Conservation (phyloP, 2,113 vertebrate species). For the Atlantisia rogersi region DNA sequence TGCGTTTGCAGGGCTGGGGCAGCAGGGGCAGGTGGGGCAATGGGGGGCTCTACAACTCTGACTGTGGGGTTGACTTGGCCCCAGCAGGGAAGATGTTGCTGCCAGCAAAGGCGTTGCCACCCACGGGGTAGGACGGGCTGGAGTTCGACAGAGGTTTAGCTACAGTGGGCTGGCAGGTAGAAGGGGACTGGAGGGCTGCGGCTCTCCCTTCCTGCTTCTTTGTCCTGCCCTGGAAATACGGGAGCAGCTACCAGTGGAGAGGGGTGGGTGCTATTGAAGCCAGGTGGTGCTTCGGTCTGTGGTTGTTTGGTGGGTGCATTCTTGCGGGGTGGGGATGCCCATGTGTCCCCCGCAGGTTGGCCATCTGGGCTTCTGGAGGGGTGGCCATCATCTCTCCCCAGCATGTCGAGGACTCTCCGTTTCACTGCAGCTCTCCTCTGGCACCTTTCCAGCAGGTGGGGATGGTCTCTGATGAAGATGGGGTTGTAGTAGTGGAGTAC, state of each 20-base stretch:
- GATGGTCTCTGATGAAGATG: not conserved
- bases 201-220: not conserved
- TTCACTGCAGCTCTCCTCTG: not conserved
- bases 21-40: not conserved
- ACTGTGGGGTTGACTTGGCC: too few relatives aligned
- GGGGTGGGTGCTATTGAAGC: not conserved
- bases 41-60: not conserved
- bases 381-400: too few relatives aligned
- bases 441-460: not conserved
- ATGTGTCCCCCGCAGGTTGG: not conserved
- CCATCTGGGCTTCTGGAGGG: not conserved
- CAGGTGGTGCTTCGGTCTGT: not conserved
- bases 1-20: not conserved
- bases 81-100: not conserved
- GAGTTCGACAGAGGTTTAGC: not conserved
- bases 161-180: not conserved
- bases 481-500: not conserved
- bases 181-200: too few relatives aligned
- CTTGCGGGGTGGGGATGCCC: accelerated
- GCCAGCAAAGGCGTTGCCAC: not conserved
- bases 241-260: not conserved
- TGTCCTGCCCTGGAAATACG: not conserved
- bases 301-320: not conserved
- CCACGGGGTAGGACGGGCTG: accelerated
- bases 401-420: not conserved